Base-by-base conservation (phyloP, 2,888 invertebrate species). In the Acanthosepion lycidas region DNA sequence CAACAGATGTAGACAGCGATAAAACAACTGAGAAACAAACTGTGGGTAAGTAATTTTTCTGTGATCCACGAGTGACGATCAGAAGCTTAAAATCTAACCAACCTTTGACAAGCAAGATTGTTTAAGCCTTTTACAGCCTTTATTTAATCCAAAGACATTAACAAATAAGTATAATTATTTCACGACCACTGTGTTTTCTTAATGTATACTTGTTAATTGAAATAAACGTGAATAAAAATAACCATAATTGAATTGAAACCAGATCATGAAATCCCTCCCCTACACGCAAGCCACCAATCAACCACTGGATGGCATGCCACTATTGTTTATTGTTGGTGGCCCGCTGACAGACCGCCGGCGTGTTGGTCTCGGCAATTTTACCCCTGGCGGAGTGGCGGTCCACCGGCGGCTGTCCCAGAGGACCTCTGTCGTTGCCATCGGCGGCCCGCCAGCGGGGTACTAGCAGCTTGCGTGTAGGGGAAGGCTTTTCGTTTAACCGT, bases 111-210 rank as follows among this genome's bases (percentile, higher is more conserved):
- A n/a, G n/a, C 78, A 78, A 78, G 78, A 12, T 78, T 1, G 5
- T 78, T 78, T 78, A 28, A 78, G 28, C 78, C 12, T 78, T 33
- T 78, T n/a, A 33, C 9, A 78, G n/a, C 33, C 12, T 78, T 78
- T 59, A 59, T 59, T 59, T 6, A 59, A 59, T 59, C 23, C 20
- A 78, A 33, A 15, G 5, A n/a, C n/a, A 78, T 78, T 78, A 78
- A 78, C 78, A 78, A 78, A 78, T 33, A 78, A 78, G 78, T 78
- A 78, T 78, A 78, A 78, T 78, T 78, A 78, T 78, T 78, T 78
- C n/a, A 18, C 78, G 18, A n/a, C 4, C 33, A n/a, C n/a, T 18
- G 33, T 23, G n/a, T 33, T 1, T 78, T 78, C 78, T 78, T 78
- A 78, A 78, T 78, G 78, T 78, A 78, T 78, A n/a, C n/a, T 12